Base-by-base conservation (phyloP, 2,797 vertebrate genomes). In the Acipenser transmontanus region DNA sequence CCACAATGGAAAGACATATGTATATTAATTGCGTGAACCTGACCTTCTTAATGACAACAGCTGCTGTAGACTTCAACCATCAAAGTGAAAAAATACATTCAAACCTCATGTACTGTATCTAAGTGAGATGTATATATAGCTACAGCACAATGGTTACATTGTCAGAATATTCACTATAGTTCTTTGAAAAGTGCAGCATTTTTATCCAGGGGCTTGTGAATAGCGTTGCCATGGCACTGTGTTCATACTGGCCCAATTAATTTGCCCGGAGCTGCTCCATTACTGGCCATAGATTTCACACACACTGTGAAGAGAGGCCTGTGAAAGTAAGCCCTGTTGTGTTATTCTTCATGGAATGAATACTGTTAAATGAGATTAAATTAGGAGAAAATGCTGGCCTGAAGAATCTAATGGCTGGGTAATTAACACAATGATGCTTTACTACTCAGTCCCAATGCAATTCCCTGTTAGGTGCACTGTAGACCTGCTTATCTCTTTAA, bases 141-240 rank as follows among this genome's bases (percentile, higher is more conserved):
- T 73, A 68, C 59, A 57, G 70, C 72, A 72, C 59, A 91, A 89
- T 84, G 81, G 83, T 78, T 81, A 79, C 87, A 88, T 86, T 89
- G 87, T 91, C 80, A 78, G 73, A 84, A 76, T 80, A 81, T 84
- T 90, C 85, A 81, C 84, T 80, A 85, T 77, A 86, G 83, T 88
- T 90, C 89, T 94, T 92, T 93, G 92, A 92, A 88, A 85, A 82
- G 88, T 77, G 85, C 86, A 73, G 34, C 84, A 89, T 87, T 82
- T 92, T 86, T 92, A 89, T 90, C 89, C 88, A 84, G 50, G 54
- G 81, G 81, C 88, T 86, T 74, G 78, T 59, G 75, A 92, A 91
- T 83, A 88, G 87, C 83, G 91, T 96, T 93, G 78, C 91, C 89
- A 94, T 93, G 88, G 91, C 85, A 92, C 82, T 89, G 77, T 74